Base-by-base conservation (phyloP, 2,797 vertebrate genomes). In the Arctocebus calabarensis region DNA sequence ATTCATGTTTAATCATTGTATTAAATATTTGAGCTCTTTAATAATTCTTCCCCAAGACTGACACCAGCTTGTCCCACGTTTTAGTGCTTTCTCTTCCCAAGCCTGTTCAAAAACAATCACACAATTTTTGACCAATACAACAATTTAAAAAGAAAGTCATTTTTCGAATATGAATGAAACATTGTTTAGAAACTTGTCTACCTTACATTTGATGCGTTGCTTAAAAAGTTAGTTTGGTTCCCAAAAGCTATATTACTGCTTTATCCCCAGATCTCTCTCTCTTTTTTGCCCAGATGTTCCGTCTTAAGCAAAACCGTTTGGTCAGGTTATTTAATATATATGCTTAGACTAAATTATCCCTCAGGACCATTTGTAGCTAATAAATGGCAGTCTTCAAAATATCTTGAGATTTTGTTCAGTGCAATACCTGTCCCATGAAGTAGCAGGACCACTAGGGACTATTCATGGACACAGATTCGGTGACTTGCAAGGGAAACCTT, bases 381-480 rank as follows among this genome's bases (percentile, higher is more conserved):
- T 34, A 10, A 20, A 19, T 7, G 25, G 27, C 16, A 68, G 48
- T 2, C 68, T 68, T 27, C 22, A 62, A 89, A n/a, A 66, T 20
- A 22, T 48, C 32, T 5, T 34, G 83, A 62, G 43, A 29, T 12
- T 27, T 25, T 66, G 16, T 59, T 59, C 20, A 2, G 27, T 10
- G 27, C 37, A 22, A 27, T 9, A 40, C 13, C 1, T 0, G 48
- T n/a, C 25, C 0, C 32, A 6, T 0, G 2, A 16, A 0, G 1
- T 3, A 9, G 19, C 19, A 37, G 20, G 20, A 45, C 17, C 34
- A 11, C 29, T 10, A 37, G 74, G 75, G 14, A 37, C 3, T 57
- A 20, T 37, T 59, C 75, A 43, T 0, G 2, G 34, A 45, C 57
- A 19, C 4, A 19, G 5, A 25, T 25, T 37, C 6, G 62, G 94